Base-by-base conservation (phyloP, 2,888 invertebrate species). In the Octonoba sinensis region DNA sequence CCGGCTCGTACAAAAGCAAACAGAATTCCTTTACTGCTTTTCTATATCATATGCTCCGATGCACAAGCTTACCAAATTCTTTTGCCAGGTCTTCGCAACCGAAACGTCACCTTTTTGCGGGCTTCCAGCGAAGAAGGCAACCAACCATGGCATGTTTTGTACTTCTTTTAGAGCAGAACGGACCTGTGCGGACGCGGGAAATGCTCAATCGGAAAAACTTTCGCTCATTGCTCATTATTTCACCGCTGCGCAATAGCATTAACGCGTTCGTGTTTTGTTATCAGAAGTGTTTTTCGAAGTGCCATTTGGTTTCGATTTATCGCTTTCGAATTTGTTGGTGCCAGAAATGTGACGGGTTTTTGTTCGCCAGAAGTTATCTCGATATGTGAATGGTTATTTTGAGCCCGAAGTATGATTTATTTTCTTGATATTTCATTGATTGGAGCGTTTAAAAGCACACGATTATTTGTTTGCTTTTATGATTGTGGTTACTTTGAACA, bases 131-230 rank as follows among this genome's bases (percentile, higher is more conserved):
- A n/a, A 36, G 51, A 51, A 60, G 54, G 67, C 44, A 69, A n/a
- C 67, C 75, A 69, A 60, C 67, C 75, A 47, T 67, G 49, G 27
- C 22, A 54, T 47, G 69, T 75, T 75, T 75, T 75, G 18, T 75
- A 24, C n/a, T 75, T 69, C 67, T 75, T 75, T 75, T 51, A 75
- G 75, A 75, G 75, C 75, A 75, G 36, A 75, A 75, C 75, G 46
- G 47, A 49, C 59, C 16, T 16, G 36, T 46, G 47, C 56, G 56
- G 64, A 36, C 36, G 47, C 54, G 64, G 59, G 56, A 44, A 36
- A 54, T 49, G 27, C 24, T 36, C 65, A 16, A 54, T 18, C 24
- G 47, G 46, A n/a, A 51, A 75, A 67, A 75, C 67, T 67, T 75
- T 75, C 67, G 22, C 75, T 67, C 27, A 36, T 44, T 72, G 46